Conservation (phyloP, 2,888 invertebrate species). For the Germaria angustata region DNA sequence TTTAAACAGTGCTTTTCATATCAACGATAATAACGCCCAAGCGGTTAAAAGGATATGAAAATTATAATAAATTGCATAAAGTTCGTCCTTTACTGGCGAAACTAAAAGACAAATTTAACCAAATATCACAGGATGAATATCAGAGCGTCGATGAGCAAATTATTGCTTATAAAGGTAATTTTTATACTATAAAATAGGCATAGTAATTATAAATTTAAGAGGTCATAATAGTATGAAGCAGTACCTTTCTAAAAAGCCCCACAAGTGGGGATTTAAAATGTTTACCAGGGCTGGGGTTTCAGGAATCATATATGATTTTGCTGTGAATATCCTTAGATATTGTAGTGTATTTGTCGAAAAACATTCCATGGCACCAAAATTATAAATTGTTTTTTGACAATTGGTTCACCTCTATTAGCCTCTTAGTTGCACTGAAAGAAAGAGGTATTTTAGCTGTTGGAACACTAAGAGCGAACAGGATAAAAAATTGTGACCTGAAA, state of each 20-base stretch:
- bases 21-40: not conserved
- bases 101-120: not conserved
- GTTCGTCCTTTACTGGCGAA: not conserved
- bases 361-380: not conserved
- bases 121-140: no score
- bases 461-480: no score
- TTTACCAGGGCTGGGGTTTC: not conserved
- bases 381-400: not conserved
- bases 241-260: not conserved
- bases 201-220: not conserved
- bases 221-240: no score
- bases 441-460: no score
- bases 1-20: not conserved
- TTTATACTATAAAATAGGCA: not conserved
- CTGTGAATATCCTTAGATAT: not conserved
- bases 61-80: not conserved
- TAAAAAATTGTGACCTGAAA: no score
- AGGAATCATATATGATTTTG: constrained; percentile 1
- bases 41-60: not conserved
- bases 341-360: no score
- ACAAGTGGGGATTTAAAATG: constrained; percentile 1
- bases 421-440: not conserved
- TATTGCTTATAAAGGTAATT: no score
- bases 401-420: not conserved
- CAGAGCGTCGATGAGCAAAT: no score